Conservation (phyloP, 2,113 vertebrate genomes). For the Chaetorhynchus papuensis region DNA sequence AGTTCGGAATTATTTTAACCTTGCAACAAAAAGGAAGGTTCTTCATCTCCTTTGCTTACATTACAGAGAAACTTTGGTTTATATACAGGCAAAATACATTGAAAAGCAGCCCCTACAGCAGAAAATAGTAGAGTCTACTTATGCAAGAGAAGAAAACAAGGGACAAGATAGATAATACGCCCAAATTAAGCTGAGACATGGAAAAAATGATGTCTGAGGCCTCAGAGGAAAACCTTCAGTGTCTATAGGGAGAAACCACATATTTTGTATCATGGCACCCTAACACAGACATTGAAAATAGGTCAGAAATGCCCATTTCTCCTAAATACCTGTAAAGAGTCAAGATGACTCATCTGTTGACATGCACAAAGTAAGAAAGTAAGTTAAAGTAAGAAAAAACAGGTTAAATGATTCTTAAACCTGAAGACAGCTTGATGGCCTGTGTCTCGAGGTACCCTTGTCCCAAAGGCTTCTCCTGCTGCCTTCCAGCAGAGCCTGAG, state of each 20-base stretch:
- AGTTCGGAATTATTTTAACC: background rate
- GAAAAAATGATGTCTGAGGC: background rate
- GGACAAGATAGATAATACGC: background rate
- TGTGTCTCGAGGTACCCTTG: background rate
- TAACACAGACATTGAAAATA: background rate
- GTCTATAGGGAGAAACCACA: background rate
- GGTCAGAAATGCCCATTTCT: background rate
- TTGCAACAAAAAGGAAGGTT: background rate
- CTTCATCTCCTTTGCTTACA: background rate
- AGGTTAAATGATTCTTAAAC: background rate
- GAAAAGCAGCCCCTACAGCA: background rate
- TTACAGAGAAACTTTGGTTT: background rate
- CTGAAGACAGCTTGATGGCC: background rate
- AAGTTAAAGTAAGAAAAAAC: background rate
- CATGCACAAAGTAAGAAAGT: background rate
- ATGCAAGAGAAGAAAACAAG: background rate
- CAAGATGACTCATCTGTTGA: background rate
- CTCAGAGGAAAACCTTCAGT: background rate
- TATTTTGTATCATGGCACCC: background rate
- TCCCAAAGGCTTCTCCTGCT: background rate
- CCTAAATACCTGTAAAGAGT: background rate
- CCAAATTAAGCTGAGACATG: background rate
- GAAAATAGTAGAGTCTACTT: background rate
- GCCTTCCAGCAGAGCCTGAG: background rate
- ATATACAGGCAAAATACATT: background rate